Conservation (phyloP, 2,113 vertebrate genomes). For the Seriola dumerili region DNA sequence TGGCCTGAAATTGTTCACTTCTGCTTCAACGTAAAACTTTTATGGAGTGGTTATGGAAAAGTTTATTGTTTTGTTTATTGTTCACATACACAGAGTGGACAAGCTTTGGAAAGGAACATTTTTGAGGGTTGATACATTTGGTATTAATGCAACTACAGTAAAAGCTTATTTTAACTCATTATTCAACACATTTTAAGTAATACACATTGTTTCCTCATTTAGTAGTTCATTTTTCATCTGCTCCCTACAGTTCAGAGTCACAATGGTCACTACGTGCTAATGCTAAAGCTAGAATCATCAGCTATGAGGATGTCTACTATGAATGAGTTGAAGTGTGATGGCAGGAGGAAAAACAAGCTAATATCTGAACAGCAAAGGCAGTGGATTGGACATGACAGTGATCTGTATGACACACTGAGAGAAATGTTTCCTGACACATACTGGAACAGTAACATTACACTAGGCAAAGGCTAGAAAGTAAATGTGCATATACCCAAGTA, state of each 20-base stretch:
- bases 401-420: too few relatives aligned
- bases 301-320: background rate
- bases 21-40: constrained; percentile 45
- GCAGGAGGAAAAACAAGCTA: too few relatives aligned
- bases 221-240: background rate
- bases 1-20: constrained; percentile 41
- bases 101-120: background rate
- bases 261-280: background rate
- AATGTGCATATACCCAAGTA: too few relatives aligned
- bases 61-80: constrained; percentile 48
- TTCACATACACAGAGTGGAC: background rate
- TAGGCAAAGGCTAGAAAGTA: too few relatives aligned
- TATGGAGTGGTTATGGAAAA: constrained; percentile 35
- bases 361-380: too few relatives aligned
- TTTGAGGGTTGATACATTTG: background rate
- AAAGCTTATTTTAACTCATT: background rate
- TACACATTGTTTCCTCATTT: background rate
- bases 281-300: background rate
- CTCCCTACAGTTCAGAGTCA: background rate
- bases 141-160: background rate
- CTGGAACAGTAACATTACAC: too few relatives aligned
- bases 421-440: too few relatives aligned
- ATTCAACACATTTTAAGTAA: background rate
- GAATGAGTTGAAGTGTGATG: background rate
- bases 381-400: too few relatives aligned